These are phyloP conservation scores for Drosophila arizonae DNA, from an alignment of 1,140 invertebrate genomes.

Conservation along the genomic window DNA sequence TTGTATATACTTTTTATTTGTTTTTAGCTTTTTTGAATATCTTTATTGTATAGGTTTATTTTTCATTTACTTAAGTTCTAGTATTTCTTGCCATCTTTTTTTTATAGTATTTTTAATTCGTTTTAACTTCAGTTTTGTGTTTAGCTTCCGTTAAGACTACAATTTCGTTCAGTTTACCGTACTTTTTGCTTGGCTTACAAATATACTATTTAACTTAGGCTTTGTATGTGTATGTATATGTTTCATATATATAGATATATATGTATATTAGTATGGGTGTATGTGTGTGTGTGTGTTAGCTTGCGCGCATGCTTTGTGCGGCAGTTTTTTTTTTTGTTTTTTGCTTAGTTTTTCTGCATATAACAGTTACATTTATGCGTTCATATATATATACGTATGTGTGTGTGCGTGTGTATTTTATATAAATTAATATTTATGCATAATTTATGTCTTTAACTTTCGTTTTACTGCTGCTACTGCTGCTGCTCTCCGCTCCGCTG, in stretches of 20 bases:
- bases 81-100: conserved; percentile 25
- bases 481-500: conserved; percentile 27
- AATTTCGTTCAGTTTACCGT: conserved; percentile 71
- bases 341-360: conserved; percentile 40
- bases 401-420: conserved; percentile 28
- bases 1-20: conserved; percentile 54
- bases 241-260: conserved; percentile 38
- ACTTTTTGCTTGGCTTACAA: conserved; percentile 62
- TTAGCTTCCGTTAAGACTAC: conserved; percentile 60
- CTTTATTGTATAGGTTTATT: conserved; percentile 68
- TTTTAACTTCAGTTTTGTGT: conserved; percentile 51
- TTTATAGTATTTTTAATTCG: conserved; percentile 50
- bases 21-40: conserved; percentile 75
- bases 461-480: conserved; percentile 35
- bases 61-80: conserved; percentile 22
- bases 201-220: conserved; percentile 41
- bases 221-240: conserved; percentile 37
- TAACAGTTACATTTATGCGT: conserved; percentile 55
- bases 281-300: conserved; percentile 36
- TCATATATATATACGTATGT: conserved; percentile 14
- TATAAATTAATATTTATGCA: conserved; percentile 62
- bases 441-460: conserved; percentile 55
- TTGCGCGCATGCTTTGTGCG: conserved; percentile 44
- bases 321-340: conserved; percentile 5
- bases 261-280: conserved; percentile 23